These are phyloP conservation scores for Dicerorhinus sumatrensis DNA, from an alignment of 2,113 vertebrate genomes.

Conservation along the genomic window DNA sequence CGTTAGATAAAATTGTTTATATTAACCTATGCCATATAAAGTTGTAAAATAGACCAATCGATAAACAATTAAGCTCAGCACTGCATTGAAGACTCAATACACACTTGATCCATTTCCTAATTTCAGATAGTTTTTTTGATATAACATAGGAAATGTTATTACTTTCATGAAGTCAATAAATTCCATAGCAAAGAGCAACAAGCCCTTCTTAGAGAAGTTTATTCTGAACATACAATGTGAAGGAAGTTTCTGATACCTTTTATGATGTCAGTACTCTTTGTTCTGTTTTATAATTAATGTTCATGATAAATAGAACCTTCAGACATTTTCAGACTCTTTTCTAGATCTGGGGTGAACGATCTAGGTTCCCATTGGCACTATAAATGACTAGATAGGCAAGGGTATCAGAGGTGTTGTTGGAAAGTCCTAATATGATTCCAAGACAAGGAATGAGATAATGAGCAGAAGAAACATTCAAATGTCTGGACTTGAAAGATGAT, in stretches of 20 bases:
- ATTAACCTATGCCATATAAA: neutral
- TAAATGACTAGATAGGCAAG: neutral
- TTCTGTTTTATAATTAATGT: neutral
- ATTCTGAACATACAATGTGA: neutral
- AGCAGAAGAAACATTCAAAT: neutral
- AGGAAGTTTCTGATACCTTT: neutral
- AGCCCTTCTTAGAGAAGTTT: neutral
- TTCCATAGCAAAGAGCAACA: neutral
- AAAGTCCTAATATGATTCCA: neutral
- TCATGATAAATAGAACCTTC: neutral
- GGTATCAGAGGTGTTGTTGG: neutral
- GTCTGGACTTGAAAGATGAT: neutral
- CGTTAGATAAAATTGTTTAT: neutral
- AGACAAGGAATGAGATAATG: neutral
- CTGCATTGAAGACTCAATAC: neutral
- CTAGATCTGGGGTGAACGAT: neutral
- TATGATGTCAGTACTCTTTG: neutral
- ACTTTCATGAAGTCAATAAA: neutral
- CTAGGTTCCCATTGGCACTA: neutral
- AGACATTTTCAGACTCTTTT: neutral
- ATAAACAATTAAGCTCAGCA: neutral
- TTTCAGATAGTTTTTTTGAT: neutral
- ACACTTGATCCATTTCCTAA: neutral
- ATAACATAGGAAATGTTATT: neutral
- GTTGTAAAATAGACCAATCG: neutral